Evolutionary conservation across 2,888 invertebrate genomes (phyloP).

Genomic region (Sphecodes monilicornis): DNA sequence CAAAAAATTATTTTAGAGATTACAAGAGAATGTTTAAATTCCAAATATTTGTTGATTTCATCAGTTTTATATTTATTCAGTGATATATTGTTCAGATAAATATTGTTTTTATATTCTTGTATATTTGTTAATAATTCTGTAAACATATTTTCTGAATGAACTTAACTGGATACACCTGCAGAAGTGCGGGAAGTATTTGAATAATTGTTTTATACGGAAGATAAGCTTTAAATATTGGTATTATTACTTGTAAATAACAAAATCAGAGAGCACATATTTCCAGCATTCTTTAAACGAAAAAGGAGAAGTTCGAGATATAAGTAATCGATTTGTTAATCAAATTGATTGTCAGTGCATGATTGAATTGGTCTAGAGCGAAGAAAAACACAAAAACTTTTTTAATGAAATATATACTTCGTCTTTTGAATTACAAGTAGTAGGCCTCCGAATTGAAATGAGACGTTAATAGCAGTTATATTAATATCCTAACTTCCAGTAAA

Average conservation of each 20-base stretch:
- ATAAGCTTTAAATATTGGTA: neutral
- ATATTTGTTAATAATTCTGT: neutral
- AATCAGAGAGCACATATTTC: neutral
- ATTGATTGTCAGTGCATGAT: neutral
- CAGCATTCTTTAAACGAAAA: neutral
- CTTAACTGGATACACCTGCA: neutral
- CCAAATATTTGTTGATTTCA: neutral
- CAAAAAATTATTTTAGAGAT: neutral
- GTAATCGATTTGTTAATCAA: neutral
- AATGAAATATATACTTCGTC: neutral
- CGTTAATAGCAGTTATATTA: neutral
- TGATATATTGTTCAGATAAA: neutral
- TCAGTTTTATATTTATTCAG: neutral
- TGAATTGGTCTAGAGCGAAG: neutral
- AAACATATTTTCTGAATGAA: neutral
- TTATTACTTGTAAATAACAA: neutral
- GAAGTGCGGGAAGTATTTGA: neutral
- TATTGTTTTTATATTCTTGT: neutral
- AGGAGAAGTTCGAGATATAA: neutral
- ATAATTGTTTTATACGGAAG: neutral
- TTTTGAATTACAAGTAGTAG: conserved; percentile 4
- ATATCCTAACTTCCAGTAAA: neutral
- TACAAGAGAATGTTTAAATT: neutral
- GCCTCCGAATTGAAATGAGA: neutral
- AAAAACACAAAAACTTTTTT: neutral